These are phyloP conservation scores for Peromyscus eremicus DNA, from an alignment of 2,797 vertebrate species.

Conservation along the genomic window DNA sequence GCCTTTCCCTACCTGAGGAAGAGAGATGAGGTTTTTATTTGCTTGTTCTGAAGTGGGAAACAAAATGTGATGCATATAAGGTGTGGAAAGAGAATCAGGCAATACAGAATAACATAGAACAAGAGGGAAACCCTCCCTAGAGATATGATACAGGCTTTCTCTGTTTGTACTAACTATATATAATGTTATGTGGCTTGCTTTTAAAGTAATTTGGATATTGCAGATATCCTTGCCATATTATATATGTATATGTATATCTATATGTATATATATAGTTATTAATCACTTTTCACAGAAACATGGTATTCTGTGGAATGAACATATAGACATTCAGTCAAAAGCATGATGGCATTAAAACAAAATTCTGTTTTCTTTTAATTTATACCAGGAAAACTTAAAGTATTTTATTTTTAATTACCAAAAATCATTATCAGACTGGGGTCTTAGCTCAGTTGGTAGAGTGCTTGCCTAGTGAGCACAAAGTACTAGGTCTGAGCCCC, in stretches of 20 bases:
- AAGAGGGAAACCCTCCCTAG: background rate
- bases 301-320: background rate
- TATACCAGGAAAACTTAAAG: constrained; percentile 12
- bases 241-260: background rate
- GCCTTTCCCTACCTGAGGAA: constrained; percentile 55
- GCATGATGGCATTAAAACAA: constrained; percentile 26
- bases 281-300: constrained; percentile 25
- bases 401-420: constrained; percentile 54
- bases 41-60: constrained; percentile 37
- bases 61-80: constrained; percentile 6
- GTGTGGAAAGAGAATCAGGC: background rate
- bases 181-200: background rate
- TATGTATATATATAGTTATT: background rate
- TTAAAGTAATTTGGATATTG: constrained; percentile 30
- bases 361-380: constrained; percentile 45
- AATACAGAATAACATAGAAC: constrained; percentile 30
- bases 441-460: background rate
- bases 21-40: constrained; percentile 21
- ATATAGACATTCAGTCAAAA: background rate
- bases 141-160: constrained; percentile 27
- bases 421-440: background rate
- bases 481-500: background rate
- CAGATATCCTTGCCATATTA: background rate
- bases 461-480: background rate
- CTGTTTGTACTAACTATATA: background rate